Conservation (phyloP, 2,113 vertebrate species). For the Triplophysa siluroides region DNA sequence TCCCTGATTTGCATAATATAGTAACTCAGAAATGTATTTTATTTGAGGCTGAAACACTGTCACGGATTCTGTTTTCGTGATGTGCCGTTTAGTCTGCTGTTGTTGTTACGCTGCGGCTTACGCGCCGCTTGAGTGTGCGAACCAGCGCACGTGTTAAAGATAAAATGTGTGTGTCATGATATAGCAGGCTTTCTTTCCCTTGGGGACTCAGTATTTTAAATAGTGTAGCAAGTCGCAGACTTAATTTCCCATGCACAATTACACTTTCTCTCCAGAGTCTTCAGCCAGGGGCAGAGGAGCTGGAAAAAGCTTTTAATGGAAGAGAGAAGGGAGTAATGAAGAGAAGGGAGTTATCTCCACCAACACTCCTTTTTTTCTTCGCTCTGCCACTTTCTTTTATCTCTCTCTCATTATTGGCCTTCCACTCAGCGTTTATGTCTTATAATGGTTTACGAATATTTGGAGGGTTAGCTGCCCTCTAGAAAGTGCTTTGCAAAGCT, state of each 20-base stretch:
- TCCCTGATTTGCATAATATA: too few relatives aligned
- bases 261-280: conserved; percentile 44
- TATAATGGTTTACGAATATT: conserved; percentile 30
- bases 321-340: conserved; percentile 39
- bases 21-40: too few relatives aligned
- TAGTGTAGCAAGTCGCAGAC: conserved; percentile 53
- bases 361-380: neutral
- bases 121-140: neutral
- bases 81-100: too few relatives aligned
- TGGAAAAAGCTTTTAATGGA: conserved; percentile 41
- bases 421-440: conserved; percentile 13
- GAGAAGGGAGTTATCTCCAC: conserved; percentile 29
- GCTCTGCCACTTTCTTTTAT: conserved; percentile 11
- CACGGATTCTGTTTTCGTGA: too few relatives aligned
- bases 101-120: too few relatives aligned
- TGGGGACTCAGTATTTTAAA: conserved; percentile 55
- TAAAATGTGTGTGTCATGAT: conserved; percentile 37
- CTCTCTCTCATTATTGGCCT: conserved; percentile 3
- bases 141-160: neutral
- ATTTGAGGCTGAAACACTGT: too few relatives aligned
- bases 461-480: conserved; percentile 9
- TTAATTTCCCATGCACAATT: conserved; percentile 60
- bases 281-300: conserved; percentile 26
- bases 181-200: conserved; percentile 43
- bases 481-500: neutral